Conservation (phyloP, 2,888 invertebrate species). For the Agrochola macilenta region DNA sequence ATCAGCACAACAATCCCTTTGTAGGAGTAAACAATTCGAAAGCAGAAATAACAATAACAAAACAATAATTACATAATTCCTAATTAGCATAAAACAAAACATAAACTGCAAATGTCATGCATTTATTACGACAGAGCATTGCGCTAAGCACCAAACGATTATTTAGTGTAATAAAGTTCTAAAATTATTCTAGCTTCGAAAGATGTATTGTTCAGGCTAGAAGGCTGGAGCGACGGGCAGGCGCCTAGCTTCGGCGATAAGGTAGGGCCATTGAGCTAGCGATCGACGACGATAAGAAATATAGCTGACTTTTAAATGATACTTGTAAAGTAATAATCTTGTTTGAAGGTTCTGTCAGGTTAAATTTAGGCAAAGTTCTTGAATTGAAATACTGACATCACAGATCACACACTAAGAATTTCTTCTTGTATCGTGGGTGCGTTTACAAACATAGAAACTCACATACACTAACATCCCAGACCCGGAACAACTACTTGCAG, state of each 20-base stretch:
- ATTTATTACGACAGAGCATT: conserved; percentile 23
- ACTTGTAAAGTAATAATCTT: too few relatives aligned
- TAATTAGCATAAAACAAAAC: conserved; percentile 27
- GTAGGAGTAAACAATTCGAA: not conserved
- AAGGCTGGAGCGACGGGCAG: conserved; percentile 28
- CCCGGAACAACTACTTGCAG: too few relatives aligned
- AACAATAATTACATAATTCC: conserved; percentile 24
- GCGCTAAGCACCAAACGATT: conserved; percentile 23
- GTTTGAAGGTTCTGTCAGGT: not conserved
- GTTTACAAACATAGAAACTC: too few relatives aligned
- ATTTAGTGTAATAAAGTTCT: conserved; percentile 46
- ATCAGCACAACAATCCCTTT: not conserved
- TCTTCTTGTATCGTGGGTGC: too few relatives aligned
- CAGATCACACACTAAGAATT: too few relatives aligned
- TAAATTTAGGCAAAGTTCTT: not conserved
- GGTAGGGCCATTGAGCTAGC: conserved; percentile 12
- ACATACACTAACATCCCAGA: too few relatives aligned
- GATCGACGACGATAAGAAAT: conserved; percentile 7
- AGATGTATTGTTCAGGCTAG: conserved; percentile 41
- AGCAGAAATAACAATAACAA: not conserved
- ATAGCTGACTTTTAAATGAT: not conserved
- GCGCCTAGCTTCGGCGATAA: conserved; percentile 29
- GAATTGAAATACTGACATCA: not conserved
- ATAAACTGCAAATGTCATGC: conserved; percentile 25
- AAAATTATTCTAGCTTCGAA: conserved; percentile 42